A percentile compares a stretch with the other conserved stretches of the same genome.
These are phyloP conservation scores for Athrips mouffetella DNA, from an alignment of 2,888 invertebrate species.

Conservation along the genomic window DNA sequence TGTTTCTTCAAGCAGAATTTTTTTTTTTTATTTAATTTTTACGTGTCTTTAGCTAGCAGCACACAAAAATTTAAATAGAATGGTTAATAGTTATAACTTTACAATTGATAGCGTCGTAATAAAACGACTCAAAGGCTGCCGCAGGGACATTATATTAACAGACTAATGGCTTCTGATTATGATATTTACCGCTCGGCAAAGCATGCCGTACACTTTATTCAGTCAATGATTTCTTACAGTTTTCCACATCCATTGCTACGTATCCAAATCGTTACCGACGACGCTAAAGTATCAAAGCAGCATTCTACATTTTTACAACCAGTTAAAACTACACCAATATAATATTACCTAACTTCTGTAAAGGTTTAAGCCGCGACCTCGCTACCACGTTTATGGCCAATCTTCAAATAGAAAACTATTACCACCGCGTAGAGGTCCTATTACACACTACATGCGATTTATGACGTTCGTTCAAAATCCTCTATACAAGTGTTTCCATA, in stretches of 20 bases:
- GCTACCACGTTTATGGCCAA: conserved; percentile 26
- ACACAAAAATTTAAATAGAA: neutral
- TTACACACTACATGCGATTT: neutral
- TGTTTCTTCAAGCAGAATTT: no score
- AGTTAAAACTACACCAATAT: no score
- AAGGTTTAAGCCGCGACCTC: conserved; percentile 47
- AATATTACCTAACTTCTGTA: neutral
- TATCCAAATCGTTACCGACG: no score
- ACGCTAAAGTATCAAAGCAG: no score
- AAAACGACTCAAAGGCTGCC: conserved; percentile 64
- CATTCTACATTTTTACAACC: no score
- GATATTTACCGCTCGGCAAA: conserved; percentile 71
- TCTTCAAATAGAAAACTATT: conserved; percentile 6
- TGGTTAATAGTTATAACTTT: conserved; percentile 49
- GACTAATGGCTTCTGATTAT: conserved; percentile 73
- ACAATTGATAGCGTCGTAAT: conserved; percentile 64
- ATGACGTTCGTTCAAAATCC: conserved; percentile 1
- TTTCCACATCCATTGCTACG: no score
- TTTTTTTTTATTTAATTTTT: no score
- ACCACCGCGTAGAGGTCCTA: neutral
- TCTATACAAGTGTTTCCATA: neutral
- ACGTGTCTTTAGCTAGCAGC: no score
- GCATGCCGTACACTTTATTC: no score
- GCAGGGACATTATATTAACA: conserved; percentile 68
- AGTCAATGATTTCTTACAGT: no score